These are phyloP conservation scores for Sycophila texana DNA, from an alignment of 2,888 invertebrate genomes.

Conservation along the genomic window DNA sequence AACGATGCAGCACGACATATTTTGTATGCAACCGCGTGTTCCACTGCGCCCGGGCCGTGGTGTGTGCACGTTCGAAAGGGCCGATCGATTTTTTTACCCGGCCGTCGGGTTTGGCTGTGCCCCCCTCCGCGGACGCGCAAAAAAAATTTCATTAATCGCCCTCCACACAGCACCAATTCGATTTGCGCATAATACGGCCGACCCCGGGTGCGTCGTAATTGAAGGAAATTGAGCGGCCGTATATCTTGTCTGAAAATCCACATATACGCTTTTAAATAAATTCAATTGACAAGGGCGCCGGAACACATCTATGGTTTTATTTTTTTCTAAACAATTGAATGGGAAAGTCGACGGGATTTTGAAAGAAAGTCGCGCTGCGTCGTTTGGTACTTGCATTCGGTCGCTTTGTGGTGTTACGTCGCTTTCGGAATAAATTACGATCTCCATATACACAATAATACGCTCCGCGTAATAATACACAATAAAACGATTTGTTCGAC, in stretches of 20 bases:
- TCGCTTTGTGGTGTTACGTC: conserved; percentile 28
- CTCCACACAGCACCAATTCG: neutral
- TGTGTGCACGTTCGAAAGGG: neutral
- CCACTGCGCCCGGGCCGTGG: conserved; percentile 34
- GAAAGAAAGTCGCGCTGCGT: conserved; percentile 19
- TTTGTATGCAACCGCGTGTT: conserved; percentile 55
- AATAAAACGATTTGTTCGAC: conserved; percentile 47
- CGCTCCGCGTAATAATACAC: conserved; percentile 19
- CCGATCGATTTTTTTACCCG: conserved; percentile 11
- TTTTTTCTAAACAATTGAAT: no score
- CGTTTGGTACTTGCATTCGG: conserved; percentile 7
- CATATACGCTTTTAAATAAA: no score
- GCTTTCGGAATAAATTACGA: conserved; percentile 42
- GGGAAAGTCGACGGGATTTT: no score
- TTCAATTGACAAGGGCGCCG: no score
- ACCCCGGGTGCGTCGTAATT: no score
- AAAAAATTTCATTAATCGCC: conserved; percentile 43
- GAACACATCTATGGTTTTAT: no score
- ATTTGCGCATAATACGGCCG: no score
- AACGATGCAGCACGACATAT: conserved; percentile 62
- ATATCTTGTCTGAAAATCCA: no score
- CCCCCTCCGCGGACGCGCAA: neutral
- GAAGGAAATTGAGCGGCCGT: no score
- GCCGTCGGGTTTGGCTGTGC: neutral
- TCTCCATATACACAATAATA: conserved; percentile 22